These are phyloP conservation scores for Drosophila fuyamai DNA, from an alignment of 1,140 invertebrate species.

Conservation along the genomic window DNA sequence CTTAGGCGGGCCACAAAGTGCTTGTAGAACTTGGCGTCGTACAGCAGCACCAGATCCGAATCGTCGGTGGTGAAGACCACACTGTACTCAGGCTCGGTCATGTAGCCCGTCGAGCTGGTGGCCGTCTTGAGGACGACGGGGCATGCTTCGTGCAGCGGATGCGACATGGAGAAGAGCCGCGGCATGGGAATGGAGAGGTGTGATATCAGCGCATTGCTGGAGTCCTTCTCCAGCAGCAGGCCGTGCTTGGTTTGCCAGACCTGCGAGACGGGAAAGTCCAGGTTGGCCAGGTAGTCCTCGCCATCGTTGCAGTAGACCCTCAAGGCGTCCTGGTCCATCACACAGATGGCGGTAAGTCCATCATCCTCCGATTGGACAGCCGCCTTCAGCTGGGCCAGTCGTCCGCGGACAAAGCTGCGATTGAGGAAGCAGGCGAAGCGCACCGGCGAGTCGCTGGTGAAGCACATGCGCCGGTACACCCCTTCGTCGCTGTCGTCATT, in stretches of 20 bases:
- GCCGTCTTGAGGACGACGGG: constrained; percentile 90
- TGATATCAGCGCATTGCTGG: constrained; percentile 72
- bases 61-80: constrained; percentile 87
- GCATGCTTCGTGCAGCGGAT: constrained; percentile 95
- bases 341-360: constrained; percentile 70
- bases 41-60: constrained; percentile 90
- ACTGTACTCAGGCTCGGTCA: constrained; percentile 87
- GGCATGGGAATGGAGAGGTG: constrained; percentile 85
- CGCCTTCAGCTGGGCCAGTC: constrained; percentile 58
- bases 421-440: constrained; percentile 91
- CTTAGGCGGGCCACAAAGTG: constrained; percentile 94
- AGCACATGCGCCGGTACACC: constrained; percentile 88
- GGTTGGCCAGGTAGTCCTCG: constrained; percentile 91
- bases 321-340: constrained; percentile 89
- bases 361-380: constrained; percentile 56
- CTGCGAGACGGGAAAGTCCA: constrained; percentile 93
- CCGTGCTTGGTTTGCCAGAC: constrained; percentile 92
- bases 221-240: constrained; percentile 90
- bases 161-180: constrained; percentile 92
- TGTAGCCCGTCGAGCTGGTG: constrained; percentile 84
- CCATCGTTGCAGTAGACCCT: constrained; percentile 92
- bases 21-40: constrained; percentile 90
- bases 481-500: constrained; percentile 65
- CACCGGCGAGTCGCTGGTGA: constrained; percentile 92
- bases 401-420: constrained; percentile 89